Evolutionary conservation across 2,888 invertebrate species (phyloP), one percentile per base, ranked within the genome.

Genomic region (Caenorhabditis becei): DNA sequence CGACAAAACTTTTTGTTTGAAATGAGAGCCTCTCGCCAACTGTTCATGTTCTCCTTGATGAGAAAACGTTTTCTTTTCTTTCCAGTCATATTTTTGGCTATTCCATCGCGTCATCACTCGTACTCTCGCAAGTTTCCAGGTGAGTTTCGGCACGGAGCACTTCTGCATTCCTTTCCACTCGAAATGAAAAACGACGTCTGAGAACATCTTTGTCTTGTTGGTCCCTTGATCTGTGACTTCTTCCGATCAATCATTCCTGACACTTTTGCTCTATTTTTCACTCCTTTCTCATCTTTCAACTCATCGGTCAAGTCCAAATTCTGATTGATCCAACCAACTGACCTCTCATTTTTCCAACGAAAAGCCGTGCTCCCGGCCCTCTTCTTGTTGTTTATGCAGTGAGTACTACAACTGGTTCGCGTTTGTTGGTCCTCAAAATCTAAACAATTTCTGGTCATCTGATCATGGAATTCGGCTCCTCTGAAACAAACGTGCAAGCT

Each of bases 1-100:
- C 61, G 61, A 62, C 51, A 56, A n/a, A 62, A 63, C 59, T 75
- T 74, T 72, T 75, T 74, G 74, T 74, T 75, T 75, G 75, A 75
- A 75, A 75, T 23, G 66, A 66, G 75, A 75, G 59, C 66, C 44
- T 59, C 41, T 23, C n/a, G 66, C 66, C 75, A 75, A 75, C 75
- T 75, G 75, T 75, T 66, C 66, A 37, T 74, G 56, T 62, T 74
- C 74, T 35, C 65, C 59, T 66, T 63, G 65, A 74, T 74, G 65
- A 65, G 58, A 74, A 74, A 65, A 74, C 62, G 58, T 65, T 74
- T 74, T 59, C 65, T 65, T 56, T 28, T 56, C 37, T 16, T 23
- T 44, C 18, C 47, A 41, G 41, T 41, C 7, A 18, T 74, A 74
- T 74, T 74, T 74, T 74, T 58, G 74, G 49, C 47, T 20, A 28